Evolutionary conservation across 35 echinoderm and acorn worm species (phyloP).

Genomic region (Eucidaris tribuloides): DNA sequence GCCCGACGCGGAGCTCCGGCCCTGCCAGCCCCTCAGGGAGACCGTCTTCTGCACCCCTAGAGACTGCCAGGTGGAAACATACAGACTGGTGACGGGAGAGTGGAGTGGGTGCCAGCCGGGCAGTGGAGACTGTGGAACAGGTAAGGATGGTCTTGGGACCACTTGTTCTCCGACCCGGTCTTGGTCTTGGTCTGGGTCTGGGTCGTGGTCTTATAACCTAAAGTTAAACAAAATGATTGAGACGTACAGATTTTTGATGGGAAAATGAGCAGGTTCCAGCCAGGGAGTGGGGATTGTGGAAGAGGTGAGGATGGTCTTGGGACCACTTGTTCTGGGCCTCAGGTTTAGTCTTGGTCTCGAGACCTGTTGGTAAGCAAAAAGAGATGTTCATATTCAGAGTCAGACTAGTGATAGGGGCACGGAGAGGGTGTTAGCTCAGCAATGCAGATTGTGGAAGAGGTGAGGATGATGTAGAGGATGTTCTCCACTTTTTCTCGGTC

Average conservation of each 20-base stretch:
- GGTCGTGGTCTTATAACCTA: constrained; percentile 44
- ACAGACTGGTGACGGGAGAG: constrained; percentile 41
- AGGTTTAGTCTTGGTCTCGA: neutral
- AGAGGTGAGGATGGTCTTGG: constrained; percentile 62
- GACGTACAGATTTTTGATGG: too few relatives aligned
- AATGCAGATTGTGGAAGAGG: constrained; percentile 78
- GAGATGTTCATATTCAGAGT: too few relatives aligned
- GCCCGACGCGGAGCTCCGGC: constrained; percentile 11
- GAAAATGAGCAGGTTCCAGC: constrained; percentile 32
- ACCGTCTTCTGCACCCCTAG: constrained; percentile 34
- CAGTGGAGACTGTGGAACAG: constrained; percentile 85
- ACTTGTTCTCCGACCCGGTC: constrained; percentile 56
- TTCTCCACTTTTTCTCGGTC: too few relatives aligned
- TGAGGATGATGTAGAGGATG: too few relatives aligned
- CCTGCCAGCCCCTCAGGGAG: constrained; percentile 46
- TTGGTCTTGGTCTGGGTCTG: constrained; percentile 3
- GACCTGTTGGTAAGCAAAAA: too few relatives aligned
- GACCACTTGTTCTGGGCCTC: constrained; percentile 55
- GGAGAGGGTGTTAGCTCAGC: constrained; percentile 43
- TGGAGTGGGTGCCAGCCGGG: constrained; percentile 65
- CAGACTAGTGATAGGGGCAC: constrained; percentile 31
- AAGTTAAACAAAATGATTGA: too few relatives aligned
- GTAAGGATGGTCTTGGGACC: too few relatives aligned
- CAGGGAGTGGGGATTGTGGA: constrained; percentile 29
- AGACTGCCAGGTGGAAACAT: constrained; percentile 19